A percentile compares a stretch with the other conserved stretches of the same genome.
phyloP scores from a whole-genome alignment of 1,140 invertebrate species.

The Littorina saxatilis region DNA sequence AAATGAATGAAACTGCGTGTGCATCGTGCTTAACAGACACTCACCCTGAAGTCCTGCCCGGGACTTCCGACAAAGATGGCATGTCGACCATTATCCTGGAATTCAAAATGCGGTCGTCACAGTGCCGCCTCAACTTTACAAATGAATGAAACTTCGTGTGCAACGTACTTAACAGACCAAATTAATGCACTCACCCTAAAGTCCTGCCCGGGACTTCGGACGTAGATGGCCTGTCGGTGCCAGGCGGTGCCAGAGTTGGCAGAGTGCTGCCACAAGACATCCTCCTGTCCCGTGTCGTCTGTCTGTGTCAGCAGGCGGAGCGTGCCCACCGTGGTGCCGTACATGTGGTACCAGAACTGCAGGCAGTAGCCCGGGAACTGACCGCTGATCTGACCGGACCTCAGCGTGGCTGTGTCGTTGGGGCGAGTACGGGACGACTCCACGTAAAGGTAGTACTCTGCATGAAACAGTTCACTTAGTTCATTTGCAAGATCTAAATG shows the following conservation, averaged over 20 bases:
- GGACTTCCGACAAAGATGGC: too few relatives aligned
- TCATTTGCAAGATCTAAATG: not conserved
- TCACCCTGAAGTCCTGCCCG: too few relatives aligned
- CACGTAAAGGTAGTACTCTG: constrained; percentile 85
- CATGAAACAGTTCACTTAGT: not conserved
- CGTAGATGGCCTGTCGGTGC: constrained; percentile 30
- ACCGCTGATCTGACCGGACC: constrained; percentile 52
- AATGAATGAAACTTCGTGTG: too few relatives aligned
- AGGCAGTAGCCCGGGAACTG: constrained; percentile 47
- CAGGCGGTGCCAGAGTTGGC: constrained; percentile 34
- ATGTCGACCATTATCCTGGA: too few relatives aligned
- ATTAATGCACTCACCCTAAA: constrained; percentile 38
- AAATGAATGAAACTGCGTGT: too few relatives aligned
- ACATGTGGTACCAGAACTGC: constrained; percentile 87
- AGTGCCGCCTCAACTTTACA: too few relatives aligned
- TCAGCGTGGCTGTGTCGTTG: constrained; percentile 83
- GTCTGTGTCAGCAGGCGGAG: constrained; percentile 43
- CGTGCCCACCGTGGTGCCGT: constrained; percentile 75
- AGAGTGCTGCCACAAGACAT: constrained; percentile 23
- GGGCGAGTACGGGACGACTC: constrained; percentile 81
- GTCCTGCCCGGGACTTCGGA: constrained; percentile 28
- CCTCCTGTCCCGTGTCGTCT: not conserved
- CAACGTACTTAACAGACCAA: not conserved
- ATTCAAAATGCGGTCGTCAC: too few relatives aligned
- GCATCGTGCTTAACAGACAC: too few relatives aligned